These are phyloP conservation scores for Galerucella pusilla DNA, from an alignment of 2,888 invertebrate genomes.

Conservation along the genomic window DNA sequence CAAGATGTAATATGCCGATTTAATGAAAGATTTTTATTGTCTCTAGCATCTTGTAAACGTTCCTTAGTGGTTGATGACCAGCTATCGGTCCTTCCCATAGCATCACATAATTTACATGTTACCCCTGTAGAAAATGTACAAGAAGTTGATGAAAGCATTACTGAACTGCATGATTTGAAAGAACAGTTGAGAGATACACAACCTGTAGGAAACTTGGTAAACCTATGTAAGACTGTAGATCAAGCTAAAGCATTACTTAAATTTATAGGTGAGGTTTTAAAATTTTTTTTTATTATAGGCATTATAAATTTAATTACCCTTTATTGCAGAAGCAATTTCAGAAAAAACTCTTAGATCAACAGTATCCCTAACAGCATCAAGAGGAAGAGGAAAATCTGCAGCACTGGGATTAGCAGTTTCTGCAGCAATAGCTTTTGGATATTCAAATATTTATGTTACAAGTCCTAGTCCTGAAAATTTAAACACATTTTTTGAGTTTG, in stretches of 20 bases:
- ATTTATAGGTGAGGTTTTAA: slow-evolving; percentile 65
- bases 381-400: slow-evolving; percentile 98
- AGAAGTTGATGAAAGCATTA: slow-evolving; percentile 67
- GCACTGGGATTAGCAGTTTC: slow-evolving; percentile 93
- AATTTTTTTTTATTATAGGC: not conserved
- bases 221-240: slow-evolving; percentile 91
- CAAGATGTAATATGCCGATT: slow-evolving; percentile 92
- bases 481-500: slow-evolving; percentile 96
- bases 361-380: slow-evolving; percentile 93
- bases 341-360: slow-evolving; percentile 91
- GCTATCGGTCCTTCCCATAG: slow-evolving; percentile 90
- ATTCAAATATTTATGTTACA: slow-evolving; percentile 95
- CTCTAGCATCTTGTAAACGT: slow-evolving; percentile 85
- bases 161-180: slow-evolving; percentile 80
- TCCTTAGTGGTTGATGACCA: slow-evolving; percentile 96
- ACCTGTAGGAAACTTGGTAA: slow-evolving; percentile 89
- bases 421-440: slow-evolving; percentile 83
- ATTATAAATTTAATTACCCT: not conserved
- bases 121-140: slow-evolving; percentile 73
- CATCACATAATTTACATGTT: slow-evolving; percentile 87
- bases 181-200: slow-evolving; percentile 89
- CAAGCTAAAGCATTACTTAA: slow-evolving; percentile 93
- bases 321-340: slow-evolving; percentile 86
- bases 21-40: slow-evolving; percentile 95
- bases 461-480: slow-evolving; percentile 98